phyloP scores from a whole-genome alignment of 1,140 invertebrate species.

The Grapholita molesta region DNA sequence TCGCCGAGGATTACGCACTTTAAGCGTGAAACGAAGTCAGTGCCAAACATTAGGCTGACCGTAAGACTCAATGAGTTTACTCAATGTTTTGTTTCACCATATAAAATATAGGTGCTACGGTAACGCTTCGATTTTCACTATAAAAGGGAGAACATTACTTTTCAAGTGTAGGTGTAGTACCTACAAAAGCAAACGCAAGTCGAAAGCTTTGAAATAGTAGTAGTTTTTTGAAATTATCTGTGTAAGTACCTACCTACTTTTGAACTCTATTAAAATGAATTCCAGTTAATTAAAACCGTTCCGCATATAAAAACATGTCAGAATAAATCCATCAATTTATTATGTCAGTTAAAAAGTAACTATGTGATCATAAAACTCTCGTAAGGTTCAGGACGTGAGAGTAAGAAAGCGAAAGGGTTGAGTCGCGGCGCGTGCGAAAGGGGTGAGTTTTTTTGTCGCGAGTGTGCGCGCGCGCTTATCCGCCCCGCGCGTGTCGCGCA shows the following conservation, averaged over 20 bases:
- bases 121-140: too few relatives aligned
- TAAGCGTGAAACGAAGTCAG: neutral
- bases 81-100: too few relatives aligned
- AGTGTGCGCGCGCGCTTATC: neutral
- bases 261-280: neutral
- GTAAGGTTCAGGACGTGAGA: neutral
- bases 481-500: neutral
- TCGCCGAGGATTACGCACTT: neutral
- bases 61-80: neutral
- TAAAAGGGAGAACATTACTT: too few relatives aligned
- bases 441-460: neutral
- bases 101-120: too few relatives aligned
- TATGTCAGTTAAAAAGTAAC: neutral
- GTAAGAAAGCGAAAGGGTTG: constrained; percentile 16
- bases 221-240: too few relatives aligned
- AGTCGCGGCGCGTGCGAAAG: neutral
- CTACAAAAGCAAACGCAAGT: too few relatives aligned
- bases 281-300: neutral
- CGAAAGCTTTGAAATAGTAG: too few relatives aligned
- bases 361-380: neutral
- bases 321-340: neutral
- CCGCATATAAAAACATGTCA: neutral
- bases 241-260: too few relatives aligned
- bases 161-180: too few relatives aligned
- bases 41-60: neutral